Base-by-base conservation (phyloP, 2,113 vertebrate genomes). In the Rhinoptilus africanus region DNA sequence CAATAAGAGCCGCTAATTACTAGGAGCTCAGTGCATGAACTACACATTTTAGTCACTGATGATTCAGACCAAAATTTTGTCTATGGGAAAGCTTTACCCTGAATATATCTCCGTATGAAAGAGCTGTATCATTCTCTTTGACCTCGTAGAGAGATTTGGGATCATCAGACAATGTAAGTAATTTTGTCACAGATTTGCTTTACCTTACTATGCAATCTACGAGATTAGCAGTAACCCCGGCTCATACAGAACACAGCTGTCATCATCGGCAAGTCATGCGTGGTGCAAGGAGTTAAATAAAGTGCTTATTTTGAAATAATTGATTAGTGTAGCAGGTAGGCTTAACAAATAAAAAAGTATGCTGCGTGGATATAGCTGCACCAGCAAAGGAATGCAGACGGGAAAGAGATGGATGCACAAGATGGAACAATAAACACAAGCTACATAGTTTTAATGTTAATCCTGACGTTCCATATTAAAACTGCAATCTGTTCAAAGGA, bases 401-500 rank as follows among this genome's bases (percentile, higher is more conserved):
- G 43, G 41, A 66, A 56, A 47, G 17, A n/a, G 28, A 34, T 21
- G 34, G 76, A 66, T 64, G 78, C 54, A 69, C 28, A 75, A 84
- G 59, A 82, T 45, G 51, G 30, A 90, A 35, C 34, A 85, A 63
- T 8, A 57, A 84, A 47, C 63, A 91, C 20, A 62, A 87, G 14
- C 59, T 77, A 56, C 57, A 54, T 4, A 32, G 22, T 69, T 89
- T 71, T 67, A 64, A 74, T 47, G 27, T 84, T 63, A 93, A 83
- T 79, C 57, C 51, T 50, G 84, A 83, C 56, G 94, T 86, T 81
- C 79, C 37, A 43, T 64, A 64, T 60, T 56, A 79, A 90, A 92
- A 78, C 17, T 50, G 67, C 64, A 93, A 80, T 89, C 81, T 87
- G 84, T 92, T 94, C 87, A 94, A 92, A 92, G 76, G 62, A 75